Percentiles rank a stretch among this genome's conserved stretches.
phyloP scores from a whole-genome alignment of 2,888 invertebrate genomes.

The Theodoxus fluviatilis region DNA sequence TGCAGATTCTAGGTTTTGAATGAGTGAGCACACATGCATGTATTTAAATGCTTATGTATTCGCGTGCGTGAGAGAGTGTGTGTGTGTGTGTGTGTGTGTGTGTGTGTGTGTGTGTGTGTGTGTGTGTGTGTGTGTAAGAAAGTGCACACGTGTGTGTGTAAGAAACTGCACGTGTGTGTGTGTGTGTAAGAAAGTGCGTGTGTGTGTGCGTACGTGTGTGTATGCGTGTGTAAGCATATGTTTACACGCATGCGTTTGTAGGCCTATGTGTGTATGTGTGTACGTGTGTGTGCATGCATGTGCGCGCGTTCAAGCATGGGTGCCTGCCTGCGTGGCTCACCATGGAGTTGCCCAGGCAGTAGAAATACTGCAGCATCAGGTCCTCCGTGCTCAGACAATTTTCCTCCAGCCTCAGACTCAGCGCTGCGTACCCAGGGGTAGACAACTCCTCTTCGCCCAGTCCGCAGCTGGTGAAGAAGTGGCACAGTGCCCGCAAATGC shows the following conservation, averaged over 20 bases:
- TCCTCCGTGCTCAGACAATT: slow-evolving; percentile 47
- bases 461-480: slow-evolving; percentile 48
- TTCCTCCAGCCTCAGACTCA: slow-evolving; percentile 40
- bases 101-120: not conserved
- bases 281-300: no score
- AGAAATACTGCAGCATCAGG: slow-evolving; percentile 50
- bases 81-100: not conserved
- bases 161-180: not conserved
- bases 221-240: no score
- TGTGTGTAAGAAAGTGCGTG: not conserved
- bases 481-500: slow-evolving; percentile 44
- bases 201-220: not conserved
- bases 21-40: no score
- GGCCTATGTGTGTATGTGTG: not conserved
- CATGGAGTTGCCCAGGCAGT: slow-evolving; percentile 38
- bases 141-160: not conserved
- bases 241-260: no score
- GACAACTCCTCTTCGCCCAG: slow-evolving; percentile 38
- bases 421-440: slow-evolving; percentile 30
- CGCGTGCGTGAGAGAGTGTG: no score
- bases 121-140: not conserved
- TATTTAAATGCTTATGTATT: no score
- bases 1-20: no score
- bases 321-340: no score
- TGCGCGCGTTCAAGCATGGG: no score